Percentiles rank a stretch among this genome's conserved stretches.
These are phyloP conservation scores for Mya arenaria DNA, from an alignment of 1,140 invertebrate species.

Conservation along the genomic window DNA sequence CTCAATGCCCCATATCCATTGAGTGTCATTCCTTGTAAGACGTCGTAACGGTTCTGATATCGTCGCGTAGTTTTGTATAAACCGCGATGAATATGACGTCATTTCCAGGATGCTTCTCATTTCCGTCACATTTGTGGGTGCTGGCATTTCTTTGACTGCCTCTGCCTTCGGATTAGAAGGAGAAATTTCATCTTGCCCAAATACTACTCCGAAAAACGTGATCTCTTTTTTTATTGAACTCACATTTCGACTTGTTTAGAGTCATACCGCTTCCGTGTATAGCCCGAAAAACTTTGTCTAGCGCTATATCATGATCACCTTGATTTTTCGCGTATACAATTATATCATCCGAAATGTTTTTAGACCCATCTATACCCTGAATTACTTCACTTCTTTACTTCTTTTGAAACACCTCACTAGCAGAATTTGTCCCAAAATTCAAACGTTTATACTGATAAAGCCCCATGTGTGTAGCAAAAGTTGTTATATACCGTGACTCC, in stretches of 20 bases:
- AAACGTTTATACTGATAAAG: too few species aligned
- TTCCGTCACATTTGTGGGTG: conserved; percentile 4
- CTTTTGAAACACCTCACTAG: conserved; percentile 7
- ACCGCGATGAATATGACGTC: too few species aligned
- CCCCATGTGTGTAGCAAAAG: conserved; percentile 53
- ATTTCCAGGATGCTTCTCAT: neutral
- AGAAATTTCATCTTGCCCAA: neutral
- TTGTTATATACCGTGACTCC: conserved; percentile 66
- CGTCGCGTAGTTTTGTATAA: too few species aligned
- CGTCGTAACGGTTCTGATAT: conserved; percentile 51
- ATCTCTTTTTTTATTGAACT: conserved; percentile 15
- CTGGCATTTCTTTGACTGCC: conserved; percentile 4
- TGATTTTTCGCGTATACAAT: too few species aligned
- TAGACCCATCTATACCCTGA: conserved; percentile 22
- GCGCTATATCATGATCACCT: neutral
- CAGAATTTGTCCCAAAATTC: too few species aligned
- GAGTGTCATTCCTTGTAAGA: neutral
- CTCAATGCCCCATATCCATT: neutral
- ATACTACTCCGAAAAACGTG: conserved; percentile 9
- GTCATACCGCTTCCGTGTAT: neutral
- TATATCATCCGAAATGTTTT: conserved; percentile 62
- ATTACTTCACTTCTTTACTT: conserved; percentile 21
- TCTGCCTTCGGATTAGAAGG: conserved; percentile 28
- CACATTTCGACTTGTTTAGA: conserved; percentile 9
- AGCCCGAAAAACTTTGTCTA: neutral